Base-by-base conservation (phyloP, 2,113 vertebrate species). In the Aviceda subcristata region DNA sequence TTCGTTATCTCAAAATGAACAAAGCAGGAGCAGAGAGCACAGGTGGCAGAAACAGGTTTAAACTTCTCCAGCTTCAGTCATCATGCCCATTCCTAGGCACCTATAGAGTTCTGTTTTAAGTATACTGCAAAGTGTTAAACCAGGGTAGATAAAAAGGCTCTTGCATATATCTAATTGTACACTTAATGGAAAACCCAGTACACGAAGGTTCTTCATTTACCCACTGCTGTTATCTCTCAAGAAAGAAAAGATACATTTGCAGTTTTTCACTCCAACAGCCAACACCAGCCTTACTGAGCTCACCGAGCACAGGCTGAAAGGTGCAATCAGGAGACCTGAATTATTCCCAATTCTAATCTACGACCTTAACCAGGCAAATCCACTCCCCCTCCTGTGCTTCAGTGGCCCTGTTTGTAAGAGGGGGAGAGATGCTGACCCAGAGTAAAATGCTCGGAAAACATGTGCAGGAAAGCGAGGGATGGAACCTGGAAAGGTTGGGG, bases 391-490 rank as follows among this genome's bases (percentile, higher is more conserved):
- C 26, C 78, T 26, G 26, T 3, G 4, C 46, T n/a, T 18, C 24
- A 14, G 56, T n/a, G 5, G 41, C 50, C n/a, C 26, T 4, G 1
- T 30, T 59, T 6, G 0, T 12, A 24, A 27, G 10, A 8, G 38
- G 12, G 46, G 34, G 8, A 27, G 12, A n/a, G 63, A 46, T 10
- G 39, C 41, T 15, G 56, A 43, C n/a, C 41, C 26, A 7, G 0
- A 2, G 32, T 11, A 14, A 80, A 80, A 48, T 0, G 2, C 46
- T 12, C 48, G 2, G 3, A 24, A 60, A 62, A 53, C 2, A 0
- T 0, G 22, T 1, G 3, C 11, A 26, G 39, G 22, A 6, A 27
- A 16, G 66, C 0, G 9, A 51, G 20, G 63, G 38, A 59, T 0
- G 21, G 45, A 80, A 60, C 38, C 51, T 2, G 4, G 73, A 13